These are phyloP conservation scores for Penaeus monodon DNA, from an alignment of 2,888 invertebrate genomes.

Conservation along the genomic window DNA sequence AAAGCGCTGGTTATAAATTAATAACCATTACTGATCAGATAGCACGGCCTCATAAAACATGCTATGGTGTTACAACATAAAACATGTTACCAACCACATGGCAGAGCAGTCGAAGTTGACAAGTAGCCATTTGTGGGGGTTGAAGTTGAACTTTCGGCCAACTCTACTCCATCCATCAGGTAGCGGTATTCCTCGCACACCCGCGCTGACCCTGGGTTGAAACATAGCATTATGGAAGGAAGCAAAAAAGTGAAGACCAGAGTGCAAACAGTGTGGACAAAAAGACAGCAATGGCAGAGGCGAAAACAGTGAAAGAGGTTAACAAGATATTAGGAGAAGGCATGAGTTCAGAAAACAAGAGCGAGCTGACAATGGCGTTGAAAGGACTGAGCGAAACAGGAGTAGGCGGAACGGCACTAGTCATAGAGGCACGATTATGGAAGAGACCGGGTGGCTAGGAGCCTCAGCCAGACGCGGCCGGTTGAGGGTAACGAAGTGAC, in stretches of 20 bases:
- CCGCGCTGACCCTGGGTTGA: slow-evolving; percentile 78
- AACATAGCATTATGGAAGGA: slow-evolving; percentile 68
- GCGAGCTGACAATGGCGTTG: not conserved
- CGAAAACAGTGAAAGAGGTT: not conserved
- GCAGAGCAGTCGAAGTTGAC: slow-evolving; percentile 96
- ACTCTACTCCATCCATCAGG: slow-evolving; percentile 82
- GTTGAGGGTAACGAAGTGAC: too few relatives aligned
- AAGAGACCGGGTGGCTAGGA: too few relatives aligned
- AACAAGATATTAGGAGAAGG: not conserved
- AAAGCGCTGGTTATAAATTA: too few relatives aligned
- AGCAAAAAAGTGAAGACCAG: too few relatives aligned
- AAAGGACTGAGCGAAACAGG: too few relatives aligned
- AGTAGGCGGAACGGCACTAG: too few relatives aligned
- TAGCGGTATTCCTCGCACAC: slow-evolving; percentile 91
- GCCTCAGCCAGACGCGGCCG: too few relatives aligned
- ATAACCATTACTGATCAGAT: too few relatives aligned
- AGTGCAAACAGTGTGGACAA: too few relatives aligned
- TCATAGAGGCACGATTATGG: too few relatives aligned
- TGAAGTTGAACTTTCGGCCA: slow-evolving; percentile 92
- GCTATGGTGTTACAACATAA: not conserved
- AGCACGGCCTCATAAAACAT: not conserved
- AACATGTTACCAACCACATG: slow-evolving; percentile 79
- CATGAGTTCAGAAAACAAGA: not conserved
- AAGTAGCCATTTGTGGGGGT: slow-evolving; percentile 95
- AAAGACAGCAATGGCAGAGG: not conserved